These are phyloP conservation scores for Caenorhabditis brenneri DNA, from an alignment of 1,140 invertebrate genomes.

Conservation along the genomic window DNA sequence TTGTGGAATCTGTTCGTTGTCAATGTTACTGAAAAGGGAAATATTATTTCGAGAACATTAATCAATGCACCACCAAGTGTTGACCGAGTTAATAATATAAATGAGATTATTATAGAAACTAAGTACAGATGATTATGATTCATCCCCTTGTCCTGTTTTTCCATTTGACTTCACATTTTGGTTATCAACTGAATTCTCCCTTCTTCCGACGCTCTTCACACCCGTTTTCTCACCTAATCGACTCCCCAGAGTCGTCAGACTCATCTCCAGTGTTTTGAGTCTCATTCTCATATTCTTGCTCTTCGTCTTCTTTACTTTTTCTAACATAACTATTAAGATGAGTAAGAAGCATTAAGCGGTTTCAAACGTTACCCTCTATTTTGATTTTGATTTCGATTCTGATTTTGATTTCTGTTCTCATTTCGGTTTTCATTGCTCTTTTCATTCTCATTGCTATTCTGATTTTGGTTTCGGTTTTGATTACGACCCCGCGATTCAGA, in stretches of 20 bases:
- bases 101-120: neutral
- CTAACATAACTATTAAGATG: neutral
- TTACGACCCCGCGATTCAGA: neutral
- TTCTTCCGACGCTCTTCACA: neutral
- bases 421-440: no score
- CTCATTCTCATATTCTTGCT: conserved; percentile 23
- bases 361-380: conserved; percentile 15
- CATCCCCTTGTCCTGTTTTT: neutral
- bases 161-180: neutral
- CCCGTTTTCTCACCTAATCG: neutral
- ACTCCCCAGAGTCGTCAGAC: conserved; percentile 5
- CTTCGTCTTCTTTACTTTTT: conserved; percentile 8
- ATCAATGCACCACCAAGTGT: neutral
- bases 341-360: neutral
- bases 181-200: neutral
- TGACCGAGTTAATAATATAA: neutral
- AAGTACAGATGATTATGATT: neutral
- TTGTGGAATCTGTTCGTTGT: conserved; percentile 1
- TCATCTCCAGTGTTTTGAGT: conserved; percentile 13
- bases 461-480: neutral
- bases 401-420: neutral
- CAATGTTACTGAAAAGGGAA: neutral
- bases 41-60: neutral
- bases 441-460: no score
- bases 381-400: neutral